Conservation (phyloP, 2,888 invertebrate genomes). For the Ischnus inquisitorius region DNA sequence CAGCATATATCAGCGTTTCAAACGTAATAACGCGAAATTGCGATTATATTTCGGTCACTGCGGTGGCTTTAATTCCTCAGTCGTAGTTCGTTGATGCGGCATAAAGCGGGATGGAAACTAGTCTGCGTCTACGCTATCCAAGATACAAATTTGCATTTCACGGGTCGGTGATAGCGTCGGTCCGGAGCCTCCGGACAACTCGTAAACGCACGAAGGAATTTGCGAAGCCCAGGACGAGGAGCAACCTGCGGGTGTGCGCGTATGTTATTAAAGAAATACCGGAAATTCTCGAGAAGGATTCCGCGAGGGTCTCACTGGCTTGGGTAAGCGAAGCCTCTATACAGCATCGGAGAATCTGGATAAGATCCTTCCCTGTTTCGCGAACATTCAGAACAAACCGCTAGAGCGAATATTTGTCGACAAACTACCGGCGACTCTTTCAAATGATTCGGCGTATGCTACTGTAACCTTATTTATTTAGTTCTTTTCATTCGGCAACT, state of each 20-base stretch:
- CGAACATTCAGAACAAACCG: slow-evolving; percentile 32
- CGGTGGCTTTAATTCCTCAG: slow-evolving; percentile 59
- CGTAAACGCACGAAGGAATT: slow-evolving; percentile 67
- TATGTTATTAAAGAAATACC: slow-evolving; percentile 71
- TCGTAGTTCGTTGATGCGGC: slow-evolving; percentile 29
- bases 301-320: slow-evolving; percentile 42
- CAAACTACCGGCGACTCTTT: slow-evolving; percentile 44
- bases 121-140: slow-evolving; percentile 43
- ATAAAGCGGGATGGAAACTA: slow-evolving; percentile 30
- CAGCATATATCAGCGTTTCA: not conserved
- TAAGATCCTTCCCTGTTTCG: slow-evolving; percentile 41
- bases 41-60: slow-evolving; percentile 47
- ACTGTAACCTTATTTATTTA: not conserved
- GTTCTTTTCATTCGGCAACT: not conserved
- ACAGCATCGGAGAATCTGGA: slow-evolving; percentile 49
- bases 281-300: slow-evolving; percentile 61
- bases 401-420: slow-evolving; percentile 52
- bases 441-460: slow-evolving; percentile 35
- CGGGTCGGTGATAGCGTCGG: slow-evolving; percentile 59
- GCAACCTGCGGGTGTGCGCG: slow-evolving; percentile 59
- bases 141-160: slow-evolving; percentile 69
- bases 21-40: slow-evolving; percentile 18
- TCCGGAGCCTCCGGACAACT: slow-evolving; percentile 59
- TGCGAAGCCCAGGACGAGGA: slow-evolving; percentile 42
- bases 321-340: slow-evolving; percentile 28